Percentiles rank a stretch among this genome's conserved stretches.
These are phyloP conservation scores for Ceuthmochares aereus DNA, from an alignment of 2,113 vertebrate genomes.

Conservation along the genomic window DNA sequence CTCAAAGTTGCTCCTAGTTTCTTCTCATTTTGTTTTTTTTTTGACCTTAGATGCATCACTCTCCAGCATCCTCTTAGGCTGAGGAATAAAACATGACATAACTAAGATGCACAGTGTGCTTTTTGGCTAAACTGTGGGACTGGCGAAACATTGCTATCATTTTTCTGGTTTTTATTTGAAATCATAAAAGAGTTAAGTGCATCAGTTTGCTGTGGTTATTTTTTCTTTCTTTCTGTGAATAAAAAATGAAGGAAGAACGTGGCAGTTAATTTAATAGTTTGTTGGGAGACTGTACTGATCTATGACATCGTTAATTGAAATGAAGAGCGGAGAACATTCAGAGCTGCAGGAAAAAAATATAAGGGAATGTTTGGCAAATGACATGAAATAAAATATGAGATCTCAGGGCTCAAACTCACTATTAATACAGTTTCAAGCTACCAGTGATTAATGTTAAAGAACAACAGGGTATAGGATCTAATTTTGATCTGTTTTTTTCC, in stretches of 20 bases:
- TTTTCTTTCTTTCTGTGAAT: not conserved
- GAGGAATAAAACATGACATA: conserved; percentile 62
- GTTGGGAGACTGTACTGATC: conserved; percentile 35
- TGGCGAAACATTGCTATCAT: conserved; percentile 51
- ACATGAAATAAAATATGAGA: not conserved
- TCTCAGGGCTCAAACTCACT: not conserved
- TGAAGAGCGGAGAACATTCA: conserved; percentile 24
- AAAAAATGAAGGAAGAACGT: conserved; percentile 30
- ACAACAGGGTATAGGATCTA: not conserved
- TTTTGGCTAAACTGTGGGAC: conserved; percentile 22
- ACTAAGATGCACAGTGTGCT: conserved; percentile 53
- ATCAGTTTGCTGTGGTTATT: conserved; percentile 31
- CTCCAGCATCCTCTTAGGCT: conserved; percentile 17
- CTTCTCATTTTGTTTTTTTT: not conserved
- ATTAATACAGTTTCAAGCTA: not conserved
- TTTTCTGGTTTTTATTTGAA: conserved; percentile 68
- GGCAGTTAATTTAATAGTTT: conserved; percentile 52
- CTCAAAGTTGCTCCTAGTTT: not conserved
- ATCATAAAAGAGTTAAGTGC: conserved; percentile 63
- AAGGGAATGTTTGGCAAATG: not conserved
- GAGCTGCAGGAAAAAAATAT: not conserved
- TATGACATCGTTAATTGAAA: conserved; percentile 50
- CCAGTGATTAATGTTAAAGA: not conserved
- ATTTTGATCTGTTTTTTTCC: not conserved
- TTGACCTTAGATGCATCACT: not conserved